Conservation (phyloP, 2,797 vertebrate genomes). For the Prunella strophiata region DNA sequence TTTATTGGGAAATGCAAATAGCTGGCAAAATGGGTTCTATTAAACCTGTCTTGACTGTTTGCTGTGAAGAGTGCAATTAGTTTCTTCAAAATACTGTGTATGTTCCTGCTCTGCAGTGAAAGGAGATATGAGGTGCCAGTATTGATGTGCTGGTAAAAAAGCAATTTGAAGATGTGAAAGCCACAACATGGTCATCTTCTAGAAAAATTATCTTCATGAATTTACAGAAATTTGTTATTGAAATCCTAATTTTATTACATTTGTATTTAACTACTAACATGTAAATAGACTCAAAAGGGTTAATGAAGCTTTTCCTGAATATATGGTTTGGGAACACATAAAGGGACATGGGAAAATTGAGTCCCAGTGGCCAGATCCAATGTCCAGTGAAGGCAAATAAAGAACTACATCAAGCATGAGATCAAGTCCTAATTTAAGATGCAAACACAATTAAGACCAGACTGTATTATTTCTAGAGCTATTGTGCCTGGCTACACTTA, state of each 20-base stretch:
- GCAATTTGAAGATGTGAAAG: neutral
- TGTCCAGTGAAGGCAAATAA: neutral
- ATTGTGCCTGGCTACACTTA: neutral
- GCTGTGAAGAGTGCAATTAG: neutral
- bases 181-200: neutral
- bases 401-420: neutral
- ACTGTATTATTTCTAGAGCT: neutral
- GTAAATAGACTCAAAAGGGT: neutral
- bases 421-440: neutral
- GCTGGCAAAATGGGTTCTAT: neutral
- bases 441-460: neutral
- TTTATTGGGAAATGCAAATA: neutral
- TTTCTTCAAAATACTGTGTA: neutral
- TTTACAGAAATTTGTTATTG: neutral
- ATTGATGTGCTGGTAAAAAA: neutral
- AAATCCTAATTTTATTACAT: neutral
- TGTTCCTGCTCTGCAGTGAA: neutral
- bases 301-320: neutral
- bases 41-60: neutral
- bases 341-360: neutral
- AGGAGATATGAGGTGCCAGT: neutral
- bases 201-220: neutral
- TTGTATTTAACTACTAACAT: neutral
- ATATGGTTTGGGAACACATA: neutral
- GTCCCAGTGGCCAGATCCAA: neutral